A percentile compares a stretch with the other conserved stretches of the same genome.
These are phyloP conservation scores for Xenops minutus DNA, from an alignment of 2,797 vertebrate genomes.

Conservation along the genomic window DNA sequence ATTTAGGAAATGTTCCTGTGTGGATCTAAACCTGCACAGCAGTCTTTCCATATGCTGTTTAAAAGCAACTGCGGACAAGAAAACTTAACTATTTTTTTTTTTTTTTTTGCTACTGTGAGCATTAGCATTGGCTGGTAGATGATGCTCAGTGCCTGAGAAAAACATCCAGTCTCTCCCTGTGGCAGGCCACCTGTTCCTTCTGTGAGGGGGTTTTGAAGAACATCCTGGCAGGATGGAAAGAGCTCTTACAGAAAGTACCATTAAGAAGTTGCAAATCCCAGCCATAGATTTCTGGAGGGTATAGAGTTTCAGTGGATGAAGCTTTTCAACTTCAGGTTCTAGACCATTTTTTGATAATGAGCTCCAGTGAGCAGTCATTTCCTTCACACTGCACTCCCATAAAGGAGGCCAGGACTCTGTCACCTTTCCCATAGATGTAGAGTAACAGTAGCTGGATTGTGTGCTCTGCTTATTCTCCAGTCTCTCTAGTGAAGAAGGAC, in stretches of 20 bases:
- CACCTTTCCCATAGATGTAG: rapidly evolving
- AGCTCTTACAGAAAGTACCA: neutral
- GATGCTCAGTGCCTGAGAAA: neutral
- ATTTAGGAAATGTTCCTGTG: neutral
- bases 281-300: neutral
- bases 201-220: neutral
- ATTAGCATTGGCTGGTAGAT: neutral
- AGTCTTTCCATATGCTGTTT: neutral
- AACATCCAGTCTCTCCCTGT: neutral
- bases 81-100: neutral
- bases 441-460: rapidly evolving
- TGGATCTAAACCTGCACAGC: neutral
- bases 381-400: rapidly evolving
- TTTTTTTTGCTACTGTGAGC: neutral
- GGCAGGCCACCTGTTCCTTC: neutral
- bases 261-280: neutral
- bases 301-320: neutral
- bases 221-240: neutral
- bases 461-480: neutral
- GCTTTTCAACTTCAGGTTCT: neutral
- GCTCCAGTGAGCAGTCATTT: neutral
- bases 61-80: neutral
- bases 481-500: neutral
- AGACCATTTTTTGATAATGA: neutral
- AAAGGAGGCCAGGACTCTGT: neutral